Conservation (phyloP, 2,888 invertebrate species). For the Eupithecia inturbata region DNA sequence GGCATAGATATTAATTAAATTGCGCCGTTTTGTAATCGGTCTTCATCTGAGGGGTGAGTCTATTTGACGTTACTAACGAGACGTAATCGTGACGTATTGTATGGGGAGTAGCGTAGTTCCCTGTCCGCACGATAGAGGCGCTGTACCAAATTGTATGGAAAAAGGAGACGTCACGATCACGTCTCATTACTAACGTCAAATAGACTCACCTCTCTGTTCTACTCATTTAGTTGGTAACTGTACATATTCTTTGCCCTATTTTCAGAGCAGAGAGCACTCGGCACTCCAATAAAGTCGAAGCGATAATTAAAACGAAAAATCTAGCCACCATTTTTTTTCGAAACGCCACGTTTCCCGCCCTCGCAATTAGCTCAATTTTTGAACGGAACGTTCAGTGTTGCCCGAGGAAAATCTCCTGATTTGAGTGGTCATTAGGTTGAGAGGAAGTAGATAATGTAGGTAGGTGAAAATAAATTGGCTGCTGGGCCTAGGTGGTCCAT, state of each 20-base stretch:
- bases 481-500: too few relatives aligned
- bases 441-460: slow-evolving; percentile 22
- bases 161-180: too few relatives aligned
- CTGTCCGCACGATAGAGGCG: too few relatives aligned
- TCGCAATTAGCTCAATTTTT: slow-evolving; percentile 75
- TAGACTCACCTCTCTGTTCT: background rate
- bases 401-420: slow-evolving; percentile 53
- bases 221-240: background rate
- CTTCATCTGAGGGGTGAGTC: too few relatives aligned
- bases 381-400: slow-evolving; percentile 62
- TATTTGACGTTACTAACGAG: too few relatives aligned
- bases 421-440: slow-evolving; percentile 46
- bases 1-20: too few relatives aligned
- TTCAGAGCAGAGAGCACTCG: slow-evolving; percentile 47
- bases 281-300: slow-evolving; percentile 49
- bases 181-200: too few relatives aligned
- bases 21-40: too few relatives aligned
- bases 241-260: slow-evolving; percentile 42
- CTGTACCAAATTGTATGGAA: too few relatives aligned
- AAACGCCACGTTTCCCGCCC: slow-evolving; percentile 56
- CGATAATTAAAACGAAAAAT: slow-evolving; percentile 71
- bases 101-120: too few relatives aligned
- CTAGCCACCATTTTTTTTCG: slow-evolving; percentile 60
- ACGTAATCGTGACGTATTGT: too few relatives aligned
- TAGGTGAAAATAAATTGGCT: background rate